Evolutionary conservation across 2,113 vertebrate genomes (phyloP), one percentile per base, ranked within the genome.

Genomic region (Lichenostomus cassidix): DNA sequence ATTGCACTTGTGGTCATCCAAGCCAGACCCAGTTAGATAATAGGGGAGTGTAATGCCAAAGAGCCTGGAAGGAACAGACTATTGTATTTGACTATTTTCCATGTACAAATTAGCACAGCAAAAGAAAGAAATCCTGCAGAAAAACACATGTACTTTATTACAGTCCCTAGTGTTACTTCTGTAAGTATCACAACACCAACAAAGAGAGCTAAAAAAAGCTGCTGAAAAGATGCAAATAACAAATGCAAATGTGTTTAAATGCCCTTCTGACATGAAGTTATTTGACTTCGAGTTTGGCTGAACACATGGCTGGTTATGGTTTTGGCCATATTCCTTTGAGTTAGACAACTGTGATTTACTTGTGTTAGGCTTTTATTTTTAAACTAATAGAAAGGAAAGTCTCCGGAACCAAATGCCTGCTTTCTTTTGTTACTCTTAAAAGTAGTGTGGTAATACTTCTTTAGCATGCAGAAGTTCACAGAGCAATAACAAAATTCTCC

Each of bases 131-230:
- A 96, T 96, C 84, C 84, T 95, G 87, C 65, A 97, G 95, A 93
- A 96, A 96, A 97, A 97, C 96, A 97, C 96, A 97, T 96, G 97
- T 96, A 96, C 93, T 96, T 97, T 97, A 97, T 98, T 98, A 97
- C 85, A 97, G 90, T 97, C 97, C 81, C n/a, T 89, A 96, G 84
- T 94, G 91, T 94, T 97, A 96, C 84, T 96, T 82, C 84, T 96
- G 49, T 75, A 96, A 73, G 90, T 86, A 83, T 49, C 59, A 97
- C 58, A 97, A 96, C 79, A 97, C 88, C 74, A 96, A 96, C 84
- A 87, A 19, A 97, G 82, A 94, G 50, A 94, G 63, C 65, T 94
- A 75, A 95, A 95, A 96, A 87, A 87, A 87, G 18, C 88, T 87
- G 71, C 88, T 97, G 96, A 96, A 97, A 97, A 95, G 95, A 95